A percentile compares a stretch with the other conserved stretches of the same genome.
phyloP scores from a whole-genome alignment of 2,113 vertebrate species.

The Notothenia rossii region DNA sequence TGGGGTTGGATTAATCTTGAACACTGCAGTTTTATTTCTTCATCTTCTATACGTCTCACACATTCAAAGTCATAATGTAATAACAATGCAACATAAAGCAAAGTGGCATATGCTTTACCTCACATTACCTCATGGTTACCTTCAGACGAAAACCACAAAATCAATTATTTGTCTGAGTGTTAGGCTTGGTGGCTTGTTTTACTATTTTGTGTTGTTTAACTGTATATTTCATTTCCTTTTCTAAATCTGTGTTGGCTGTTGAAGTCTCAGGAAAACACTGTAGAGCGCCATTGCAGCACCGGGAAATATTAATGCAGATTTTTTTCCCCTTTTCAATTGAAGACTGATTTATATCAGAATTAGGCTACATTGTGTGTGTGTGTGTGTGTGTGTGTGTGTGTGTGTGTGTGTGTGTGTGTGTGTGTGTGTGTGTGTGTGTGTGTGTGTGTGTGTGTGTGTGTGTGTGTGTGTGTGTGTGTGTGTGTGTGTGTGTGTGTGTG shows the following conservation, averaged over 20 bases:
- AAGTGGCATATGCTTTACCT: conserved; percentile 11
- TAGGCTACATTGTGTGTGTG: conserved; percentile 35
- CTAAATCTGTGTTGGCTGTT: conserved; percentile 10
- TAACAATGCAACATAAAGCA: conserved; percentile 35
- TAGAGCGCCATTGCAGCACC: conserved; percentile 28
- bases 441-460: neutral
- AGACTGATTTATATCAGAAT: conserved; percentile 76
- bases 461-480: neutral
- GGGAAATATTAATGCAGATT: conserved; percentile 62
- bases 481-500: conserved; percentile 19
- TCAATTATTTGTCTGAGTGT: conserved; percentile 10
- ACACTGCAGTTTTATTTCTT: neutral
- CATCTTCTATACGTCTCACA: conserved; percentile 12
- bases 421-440: conserved; percentile 1
- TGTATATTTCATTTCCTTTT: conserved; percentile 15
- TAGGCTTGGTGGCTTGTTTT: neutral
- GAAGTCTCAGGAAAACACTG: conserved; percentile 19
- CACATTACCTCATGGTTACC: conserved; percentile 1
- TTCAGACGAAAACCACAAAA: conserved; percentile 7
- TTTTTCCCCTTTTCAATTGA: conserved; percentile 54
- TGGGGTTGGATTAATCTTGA: conserved; percentile 40
- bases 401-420: conserved; percentile 14
- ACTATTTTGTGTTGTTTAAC: conserved; percentile 19
- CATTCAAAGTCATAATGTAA: conserved; percentile 39
- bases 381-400: conserved; percentile 12